Conservation (phyloP, 92 coral and sea anemone species). For the Epizoanthus ramosus region DNA sequence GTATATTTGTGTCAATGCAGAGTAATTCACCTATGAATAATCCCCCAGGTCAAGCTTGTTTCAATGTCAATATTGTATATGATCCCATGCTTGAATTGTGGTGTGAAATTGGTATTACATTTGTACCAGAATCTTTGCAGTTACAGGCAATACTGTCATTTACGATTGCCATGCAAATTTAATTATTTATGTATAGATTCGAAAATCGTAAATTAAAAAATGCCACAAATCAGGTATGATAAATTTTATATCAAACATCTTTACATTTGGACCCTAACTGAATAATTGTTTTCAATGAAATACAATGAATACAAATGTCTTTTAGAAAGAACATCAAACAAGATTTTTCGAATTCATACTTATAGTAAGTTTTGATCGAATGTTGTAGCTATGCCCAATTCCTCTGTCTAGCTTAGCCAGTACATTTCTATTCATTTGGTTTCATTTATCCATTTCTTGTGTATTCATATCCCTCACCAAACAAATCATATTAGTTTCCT, state of each 20-base stretch:
- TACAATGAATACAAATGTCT: no score
- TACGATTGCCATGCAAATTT: not conserved
- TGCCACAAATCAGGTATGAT: conserved; percentile 4
- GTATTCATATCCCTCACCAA: conserved; percentile 4
- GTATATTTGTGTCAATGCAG: conserved; percentile 3
- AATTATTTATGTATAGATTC: not conserved
- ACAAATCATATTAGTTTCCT: no score
- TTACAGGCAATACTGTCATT: not conserved
- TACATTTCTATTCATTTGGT: conserved; percentile 2
- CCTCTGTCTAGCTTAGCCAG: conserved; percentile 1
- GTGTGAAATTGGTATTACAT: not conserved
- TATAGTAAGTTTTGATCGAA: conserved; percentile 2
- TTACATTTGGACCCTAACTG: not conserved
- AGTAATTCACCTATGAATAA: conserved; percentile 2
- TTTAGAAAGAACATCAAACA: no score
- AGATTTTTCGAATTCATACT: no score
- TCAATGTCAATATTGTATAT: not conserved
- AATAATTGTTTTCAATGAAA: no score
- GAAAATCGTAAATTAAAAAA: conserved; percentile 1
- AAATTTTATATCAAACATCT: conserved; percentile 1
- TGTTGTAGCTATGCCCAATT: conserved; percentile 4
- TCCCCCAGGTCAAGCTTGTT: conserved; percentile 2
- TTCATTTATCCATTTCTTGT: conserved; percentile 2
- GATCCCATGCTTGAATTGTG: not conserved
- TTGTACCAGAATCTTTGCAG: not conserved